Percentiles rank a stretch among this genome's conserved stretches.
phyloP scores from a whole-genome alignment of 2,888 invertebrate species.

The Micropterix aruncella region DNA sequence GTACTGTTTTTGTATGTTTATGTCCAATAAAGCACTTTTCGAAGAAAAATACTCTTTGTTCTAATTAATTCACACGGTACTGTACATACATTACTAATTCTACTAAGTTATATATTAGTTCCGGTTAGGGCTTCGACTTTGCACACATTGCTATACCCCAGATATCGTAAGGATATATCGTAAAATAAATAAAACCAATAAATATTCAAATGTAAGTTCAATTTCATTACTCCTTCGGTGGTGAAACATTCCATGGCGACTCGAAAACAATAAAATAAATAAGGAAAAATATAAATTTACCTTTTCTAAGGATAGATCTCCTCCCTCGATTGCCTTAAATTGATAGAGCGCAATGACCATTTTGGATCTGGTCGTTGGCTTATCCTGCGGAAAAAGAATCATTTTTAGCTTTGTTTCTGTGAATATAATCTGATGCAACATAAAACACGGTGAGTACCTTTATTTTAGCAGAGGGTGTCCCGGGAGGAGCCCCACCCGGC shows the following conservation, averaged over 20 bases:
- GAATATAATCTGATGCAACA: not conserved
- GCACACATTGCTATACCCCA: too few species aligned
- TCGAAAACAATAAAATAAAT: slow-evolving; percentile 1
- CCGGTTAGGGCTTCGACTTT: too few species aligned
- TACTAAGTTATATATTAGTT: too few species aligned
- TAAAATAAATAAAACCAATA: too few species aligned
- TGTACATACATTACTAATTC: too few species aligned
- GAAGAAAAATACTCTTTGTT: too few species aligned
- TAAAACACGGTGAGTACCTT: slow-evolving; percentile 37
- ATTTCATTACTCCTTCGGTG: too few species aligned
- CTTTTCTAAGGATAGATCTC: slow-evolving; percentile 80
- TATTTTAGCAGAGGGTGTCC: slow-evolving; percentile 70
- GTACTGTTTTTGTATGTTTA: too few species aligned
- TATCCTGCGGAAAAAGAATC: slow-evolving; percentile 40
- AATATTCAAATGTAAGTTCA: too few species aligned
- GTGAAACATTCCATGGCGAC: not conserved
- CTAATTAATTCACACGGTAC: too few species aligned
- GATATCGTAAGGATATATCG: too few species aligned
- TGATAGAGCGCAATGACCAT: slow-evolving; percentile 82
- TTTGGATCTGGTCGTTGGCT: slow-evolving; percentile 49
- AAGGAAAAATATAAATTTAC: slow-evolving; percentile 23
- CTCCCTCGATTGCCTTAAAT: slow-evolving; percentile 80
- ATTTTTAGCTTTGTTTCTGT: not conserved
- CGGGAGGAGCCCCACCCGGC: slow-evolving; percentile 65
- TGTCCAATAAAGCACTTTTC: too few species aligned